These are phyloP conservation scores for Peribatodes rhomboidaria DNA, from an alignment of 2,888 invertebrate genomes.

Conservation along the genomic window DNA sequence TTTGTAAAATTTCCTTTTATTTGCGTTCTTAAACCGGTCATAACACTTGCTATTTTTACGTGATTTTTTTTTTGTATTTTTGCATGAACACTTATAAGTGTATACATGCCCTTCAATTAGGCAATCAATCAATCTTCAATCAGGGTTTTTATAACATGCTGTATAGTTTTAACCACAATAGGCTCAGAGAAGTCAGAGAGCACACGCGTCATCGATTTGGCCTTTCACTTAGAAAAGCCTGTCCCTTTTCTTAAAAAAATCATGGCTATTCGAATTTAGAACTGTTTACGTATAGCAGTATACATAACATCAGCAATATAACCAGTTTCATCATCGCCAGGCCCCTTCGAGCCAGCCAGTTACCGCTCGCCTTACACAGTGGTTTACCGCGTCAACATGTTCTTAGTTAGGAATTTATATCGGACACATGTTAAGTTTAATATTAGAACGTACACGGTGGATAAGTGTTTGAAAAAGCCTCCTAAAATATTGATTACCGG, in stretches of 20 bases:
- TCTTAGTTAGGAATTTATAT: constrained; percentile 65
- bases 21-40: too few relatives aligned
- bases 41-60: too few relatives aligned
- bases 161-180: too few relatives aligned
- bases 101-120: too few relatives aligned
- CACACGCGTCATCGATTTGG: too few relatives aligned
- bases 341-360: constrained; percentile 54
- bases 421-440: constrained; percentile 59
- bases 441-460: constrained; percentile 67
- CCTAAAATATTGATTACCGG: constrained; percentile 88
- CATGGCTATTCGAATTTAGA: constrained; percentile 14
- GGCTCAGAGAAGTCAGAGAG: too few relatives aligned
- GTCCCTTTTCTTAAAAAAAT: neutral
- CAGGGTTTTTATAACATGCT: too few relatives aligned
- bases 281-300: constrained; percentile 25
- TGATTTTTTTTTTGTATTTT: too few relatives aligned
- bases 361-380: constrained; percentile 63
- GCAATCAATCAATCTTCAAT: too few relatives aligned
- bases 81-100: too few relatives aligned
- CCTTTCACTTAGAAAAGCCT: neutral
- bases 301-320: constrained; percentile 54
- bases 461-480: constrained; percentile 59
- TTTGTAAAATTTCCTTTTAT: too few relatives aligned
- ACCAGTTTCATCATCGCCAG: constrained; percentile 55
- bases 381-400: constrained; percentile 64